Evolutionary conservation across 2,888 invertebrate species (phyloP).

Genomic region (Dynastes tityus): DNA sequence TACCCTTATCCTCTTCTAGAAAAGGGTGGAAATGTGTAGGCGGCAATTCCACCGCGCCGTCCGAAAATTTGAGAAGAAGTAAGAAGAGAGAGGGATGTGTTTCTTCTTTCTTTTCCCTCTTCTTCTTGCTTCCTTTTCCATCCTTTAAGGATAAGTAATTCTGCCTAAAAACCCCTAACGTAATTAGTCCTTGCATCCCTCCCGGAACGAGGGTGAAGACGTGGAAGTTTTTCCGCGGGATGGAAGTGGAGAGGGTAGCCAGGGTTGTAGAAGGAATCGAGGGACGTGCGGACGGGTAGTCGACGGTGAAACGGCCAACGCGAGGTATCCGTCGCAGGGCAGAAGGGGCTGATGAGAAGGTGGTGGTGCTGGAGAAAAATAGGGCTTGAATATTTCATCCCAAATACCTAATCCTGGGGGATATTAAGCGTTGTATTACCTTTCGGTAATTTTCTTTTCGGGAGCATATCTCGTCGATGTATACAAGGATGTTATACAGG

Average conservation of each 20-base stretch:
- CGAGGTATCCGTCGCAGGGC: too few species aligned
- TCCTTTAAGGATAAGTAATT: slow-evolving; percentile 77
- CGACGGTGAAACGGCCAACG: too few species aligned
- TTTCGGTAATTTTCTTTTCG: slow-evolving; percentile 19
- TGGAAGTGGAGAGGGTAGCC: background rate
- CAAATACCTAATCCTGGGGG: slow-evolving; percentile 52
- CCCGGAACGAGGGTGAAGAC: background rate
- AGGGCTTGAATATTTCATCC: slow-evolving; percentile 73
- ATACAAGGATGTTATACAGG: too few species aligned
- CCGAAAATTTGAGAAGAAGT: slow-evolving; percentile 18
- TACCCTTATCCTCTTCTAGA: background rate
- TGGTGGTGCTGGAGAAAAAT: slow-evolving; percentile 70
- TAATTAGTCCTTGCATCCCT: slow-evolving; percentile 73
- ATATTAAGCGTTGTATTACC: slow-evolving; percentile 42
- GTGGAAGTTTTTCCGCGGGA: slow-evolving; percentile 5
- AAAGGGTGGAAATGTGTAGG: background rate
- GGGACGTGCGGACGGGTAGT: background rate
- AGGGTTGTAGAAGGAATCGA: too few species aligned
- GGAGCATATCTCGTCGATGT: too few species aligned
- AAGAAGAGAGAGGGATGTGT: slow-evolving; percentile 57
- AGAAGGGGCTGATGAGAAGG: background rate
- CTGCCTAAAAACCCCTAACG: slow-evolving; percentile 80
- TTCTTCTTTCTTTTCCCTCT: slow-evolving; percentile 64
- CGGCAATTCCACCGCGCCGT: slow-evolving; percentile 3
- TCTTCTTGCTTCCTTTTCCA: slow-evolving; percentile 48